A percentile compares a stretch with the other conserved stretches of the same genome.
Evolutionary conservation across 2,113 vertebrate genomes (phyloP).

Genomic region (Barnardius zonarius): DNA sequence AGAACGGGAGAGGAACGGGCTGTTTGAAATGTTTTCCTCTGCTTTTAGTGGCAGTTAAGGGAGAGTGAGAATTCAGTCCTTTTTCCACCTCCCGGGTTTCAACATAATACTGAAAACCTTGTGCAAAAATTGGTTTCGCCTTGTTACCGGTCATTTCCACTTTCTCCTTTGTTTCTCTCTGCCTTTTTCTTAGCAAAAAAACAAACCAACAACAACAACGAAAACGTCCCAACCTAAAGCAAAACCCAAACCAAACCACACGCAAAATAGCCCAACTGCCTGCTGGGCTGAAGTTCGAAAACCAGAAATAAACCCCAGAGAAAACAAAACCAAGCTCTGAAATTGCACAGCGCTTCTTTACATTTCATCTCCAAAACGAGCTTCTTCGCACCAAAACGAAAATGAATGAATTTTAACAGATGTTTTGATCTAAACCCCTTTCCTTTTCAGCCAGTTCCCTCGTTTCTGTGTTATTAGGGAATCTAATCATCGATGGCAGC

Average conservation of each 20-base stretch:
- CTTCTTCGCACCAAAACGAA: neutral
- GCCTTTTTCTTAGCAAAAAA: neutral
- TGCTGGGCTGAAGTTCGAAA: neutral
- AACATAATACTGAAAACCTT: neutral
- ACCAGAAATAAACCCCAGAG: neutral
- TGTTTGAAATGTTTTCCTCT: accelerated
- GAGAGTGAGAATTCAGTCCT: neutral
- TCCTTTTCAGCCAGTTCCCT: neutral
- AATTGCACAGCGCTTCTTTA: neutral
- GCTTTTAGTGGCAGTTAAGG: neutral
- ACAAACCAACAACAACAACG: neutral
- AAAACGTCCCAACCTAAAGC: neutral
- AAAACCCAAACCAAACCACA: neutral
- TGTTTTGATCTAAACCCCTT: neutral
- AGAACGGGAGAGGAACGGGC: neutral
- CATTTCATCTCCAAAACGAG: neutral
- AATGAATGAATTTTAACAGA: neutral
- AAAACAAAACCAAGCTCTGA: accelerated
- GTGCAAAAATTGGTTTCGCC: neutral
- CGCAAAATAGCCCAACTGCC: neutral
- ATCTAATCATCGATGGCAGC: accelerated
- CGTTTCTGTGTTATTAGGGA: neutral
- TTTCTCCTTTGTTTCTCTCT: neutral
- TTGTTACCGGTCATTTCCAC: neutral
- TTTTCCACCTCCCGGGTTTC: neutral